phyloP scores from a whole-genome alignment of 1,140 invertebrate species.

The Diachasmimorpha longicaudata region DNA sequence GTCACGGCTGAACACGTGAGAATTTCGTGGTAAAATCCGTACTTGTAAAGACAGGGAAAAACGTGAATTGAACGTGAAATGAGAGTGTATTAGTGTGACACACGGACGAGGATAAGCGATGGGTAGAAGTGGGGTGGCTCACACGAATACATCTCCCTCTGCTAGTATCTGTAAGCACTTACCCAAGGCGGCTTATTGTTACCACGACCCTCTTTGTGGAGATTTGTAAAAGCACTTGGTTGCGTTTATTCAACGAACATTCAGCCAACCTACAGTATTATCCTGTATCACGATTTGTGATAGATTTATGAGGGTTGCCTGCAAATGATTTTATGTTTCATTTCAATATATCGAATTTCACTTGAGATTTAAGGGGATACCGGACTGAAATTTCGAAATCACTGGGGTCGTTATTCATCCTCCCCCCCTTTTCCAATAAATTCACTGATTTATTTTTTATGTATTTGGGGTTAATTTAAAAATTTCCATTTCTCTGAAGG shows the following conservation, averaged over 20 bases:
- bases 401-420: too few relatives aligned
- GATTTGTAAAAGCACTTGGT: conserved; percentile 51
- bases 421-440: too few relatives aligned
- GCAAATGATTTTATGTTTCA: not conserved
- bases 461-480: too few relatives aligned
- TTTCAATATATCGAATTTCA: not conserved
- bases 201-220: conserved; percentile 49
- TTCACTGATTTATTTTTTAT: too few relatives aligned
- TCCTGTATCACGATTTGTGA: conserved; percentile 2
- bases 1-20: not conserved
- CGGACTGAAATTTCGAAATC: too few relatives aligned
- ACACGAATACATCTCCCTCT: conserved; percentile 26
- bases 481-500: too few relatives aligned
- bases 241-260: conserved; percentile 45
- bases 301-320: not conserved
- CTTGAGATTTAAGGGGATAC: too few relatives aligned
- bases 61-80: not conserved
- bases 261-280: conserved; percentile 16
- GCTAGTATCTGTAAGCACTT: conserved; percentile 51
- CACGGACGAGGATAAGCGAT: not conserved
- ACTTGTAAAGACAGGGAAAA: not conserved
- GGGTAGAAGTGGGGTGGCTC: not conserved
- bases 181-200: conserved; percentile 48
- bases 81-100: conserved; percentile 6
- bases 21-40: conserved; percentile 1